Base-by-base conservation (phyloP, 1,140 invertebrate genomes). In the Heliconius himera region DNA sequence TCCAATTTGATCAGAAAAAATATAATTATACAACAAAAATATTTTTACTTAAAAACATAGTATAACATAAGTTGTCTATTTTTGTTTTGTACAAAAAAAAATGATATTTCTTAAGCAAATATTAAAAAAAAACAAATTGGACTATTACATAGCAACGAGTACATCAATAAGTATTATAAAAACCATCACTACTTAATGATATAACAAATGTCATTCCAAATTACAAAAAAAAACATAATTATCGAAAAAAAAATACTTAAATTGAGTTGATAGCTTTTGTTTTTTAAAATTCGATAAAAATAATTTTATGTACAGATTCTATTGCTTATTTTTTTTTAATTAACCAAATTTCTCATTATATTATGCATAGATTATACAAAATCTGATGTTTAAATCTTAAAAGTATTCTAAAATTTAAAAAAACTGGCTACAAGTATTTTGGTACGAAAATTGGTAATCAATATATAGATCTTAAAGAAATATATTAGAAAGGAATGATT, bases 381-480 rank as follows among this genome's bases (percentile, higher is more conserved):
- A 66, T 60, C 11, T 66, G 26, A 66, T 22, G n/a, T 66, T 29
- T 66, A 16, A n/a, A 66, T 66, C 60, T 66, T 66, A 66, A 66
- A 66, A 66, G 8, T 60, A 60, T 22, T 11, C n/a, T 26, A 26
- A 26, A 26, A 66, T 56, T 29, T 33, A 41, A 83, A 60, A 74
- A 74, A 84, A 88, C 85, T 87, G 86, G 85, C 86, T 86, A 82
- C 79, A 84, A 79, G 4, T 84, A 71, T 75, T 87, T 89, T 89
- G 87, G 87, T 89, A 84, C 78, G 70, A 22, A 80, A 73, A 79
- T 73, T 86, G 83, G 85, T 87, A 87, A 84, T 70, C 66, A 66
- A 66, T 66, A 29, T 29, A 66, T 13, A 60, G 9, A 60, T 70
- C 56, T 82, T 81, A 46, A 82, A 77, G 70, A 73, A 73, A 79